phyloP scores from a whole-genome alignment of 2,888 invertebrate genomes.

The Liposcelis brunnea region DNA sequence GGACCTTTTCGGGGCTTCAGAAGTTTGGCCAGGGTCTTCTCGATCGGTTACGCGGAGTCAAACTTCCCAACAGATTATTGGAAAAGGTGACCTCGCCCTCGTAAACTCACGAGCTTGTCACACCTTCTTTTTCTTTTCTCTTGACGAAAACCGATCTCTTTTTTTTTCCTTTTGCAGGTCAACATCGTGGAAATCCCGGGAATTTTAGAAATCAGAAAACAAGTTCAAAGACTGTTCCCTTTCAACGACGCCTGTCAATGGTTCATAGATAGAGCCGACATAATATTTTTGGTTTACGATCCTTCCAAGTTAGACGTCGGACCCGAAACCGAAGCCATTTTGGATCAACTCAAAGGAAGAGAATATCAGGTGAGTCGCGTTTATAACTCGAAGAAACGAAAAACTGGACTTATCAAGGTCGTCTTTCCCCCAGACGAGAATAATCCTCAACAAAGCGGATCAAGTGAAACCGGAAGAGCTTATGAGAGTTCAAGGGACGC shows the following conservation, averaged over 20 bases:
- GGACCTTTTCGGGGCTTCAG: constrained; percentile 83
- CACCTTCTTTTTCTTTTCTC: not conserved
- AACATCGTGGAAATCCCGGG: constrained; percentile 94
- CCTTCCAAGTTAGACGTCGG: constrained; percentile 91
- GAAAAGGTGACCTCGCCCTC: constrained; percentile 51
- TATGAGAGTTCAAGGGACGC: constrained; percentile 80
- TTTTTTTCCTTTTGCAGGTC: constrained; percentile 38
- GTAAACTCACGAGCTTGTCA: not conserved
- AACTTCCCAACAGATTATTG: constrained; percentile 62
- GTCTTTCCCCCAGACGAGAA: constrained; percentile 75
- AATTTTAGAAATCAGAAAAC: constrained; percentile 82
- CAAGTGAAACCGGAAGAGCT: constrained; percentile 81
- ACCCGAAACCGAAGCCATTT: constrained; percentile 83
- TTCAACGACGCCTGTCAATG: constrained; percentile 94
- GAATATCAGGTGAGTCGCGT: constrained; percentile 59
- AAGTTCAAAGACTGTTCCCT: constrained; percentile 81
- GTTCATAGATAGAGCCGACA: constrained; percentile 92
- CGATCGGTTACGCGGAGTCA: constrained; percentile 67
- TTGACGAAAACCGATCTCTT: not conserved
- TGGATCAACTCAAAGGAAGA: constrained; percentile 85
- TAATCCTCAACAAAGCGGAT: constrained; percentile 88
- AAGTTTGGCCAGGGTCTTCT: constrained; percentile 89
- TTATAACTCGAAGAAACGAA: no score
- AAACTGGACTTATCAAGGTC: no score
- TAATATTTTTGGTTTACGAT: constrained; percentile 89